phyloP scores from a whole-genome alignment of 92 coral and sea anemone species.

The Anthopleura xanthogrammica region DNA sequence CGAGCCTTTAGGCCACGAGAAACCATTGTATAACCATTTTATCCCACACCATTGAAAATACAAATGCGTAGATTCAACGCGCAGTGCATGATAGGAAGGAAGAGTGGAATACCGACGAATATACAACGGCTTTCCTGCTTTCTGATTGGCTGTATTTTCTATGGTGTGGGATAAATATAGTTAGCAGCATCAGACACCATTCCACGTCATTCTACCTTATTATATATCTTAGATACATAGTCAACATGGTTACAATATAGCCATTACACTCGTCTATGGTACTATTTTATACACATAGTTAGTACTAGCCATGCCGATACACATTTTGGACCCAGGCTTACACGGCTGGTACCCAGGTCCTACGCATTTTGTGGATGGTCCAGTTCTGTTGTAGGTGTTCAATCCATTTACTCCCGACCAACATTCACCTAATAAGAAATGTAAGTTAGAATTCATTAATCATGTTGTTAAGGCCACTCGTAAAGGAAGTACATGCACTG shows the following conservation, averaged over 20 bases:
- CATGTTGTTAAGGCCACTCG: too few relatives aligned
- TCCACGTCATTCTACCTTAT: not conserved
- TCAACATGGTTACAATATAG: not conserved
- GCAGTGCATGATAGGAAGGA: too few relatives aligned
- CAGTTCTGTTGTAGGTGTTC: slow-evolving; percentile 36
- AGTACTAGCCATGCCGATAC: slow-evolving; percentile 39
- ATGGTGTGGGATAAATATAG: too few relatives aligned
- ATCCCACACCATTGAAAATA: too few relatives aligned
- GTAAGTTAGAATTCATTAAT: not conserved
- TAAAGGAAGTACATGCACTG: too few relatives aligned
- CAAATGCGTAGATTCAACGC: too few relatives aligned
- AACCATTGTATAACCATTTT: too few relatives aligned
- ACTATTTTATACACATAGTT: slow-evolving; percentile 37
- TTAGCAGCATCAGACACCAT: too few relatives aligned
- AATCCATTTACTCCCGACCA: slow-evolving; percentile 33
- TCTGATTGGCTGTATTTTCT: too few relatives aligned
- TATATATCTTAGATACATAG: not conserved
- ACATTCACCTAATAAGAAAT: slow-evolving; percentile 32
- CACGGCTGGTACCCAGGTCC: slow-evolving; percentile 50
- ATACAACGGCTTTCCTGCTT: too few relatives aligned
- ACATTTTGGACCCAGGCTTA: slow-evolving; percentile 41
- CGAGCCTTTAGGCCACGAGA: too few relatives aligned
- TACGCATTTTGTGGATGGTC: slow-evolving; percentile 29
- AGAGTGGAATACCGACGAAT: too few relatives aligned
- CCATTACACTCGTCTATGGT: not conserved